Conservation (phyloP, 1,140 invertebrate species). For the Calliopsis andreniformis region DNA sequence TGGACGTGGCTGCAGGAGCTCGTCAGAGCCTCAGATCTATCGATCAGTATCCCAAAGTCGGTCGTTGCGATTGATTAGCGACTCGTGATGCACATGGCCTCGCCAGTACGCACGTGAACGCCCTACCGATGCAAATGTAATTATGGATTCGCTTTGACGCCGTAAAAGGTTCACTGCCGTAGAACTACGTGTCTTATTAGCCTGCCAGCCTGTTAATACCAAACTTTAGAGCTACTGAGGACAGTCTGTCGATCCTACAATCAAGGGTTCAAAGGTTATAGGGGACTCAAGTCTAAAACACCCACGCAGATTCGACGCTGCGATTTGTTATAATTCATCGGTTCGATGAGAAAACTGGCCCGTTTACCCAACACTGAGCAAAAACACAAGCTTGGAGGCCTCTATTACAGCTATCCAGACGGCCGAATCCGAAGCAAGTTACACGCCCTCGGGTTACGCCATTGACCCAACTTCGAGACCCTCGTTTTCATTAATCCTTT, state of each 20-base stretch:
- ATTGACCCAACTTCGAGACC: conserved; percentile 63
- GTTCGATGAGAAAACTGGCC: conserved; percentile 5
- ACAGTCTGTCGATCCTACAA: conserved; percentile 8
- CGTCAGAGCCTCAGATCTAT: neutral
- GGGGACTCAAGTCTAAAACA: too few relatives aligned
- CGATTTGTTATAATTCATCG: neutral
- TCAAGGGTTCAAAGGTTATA: neutral
- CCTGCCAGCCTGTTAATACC: conserved; percentile 41
- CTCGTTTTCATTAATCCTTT: conserved; percentile 67
- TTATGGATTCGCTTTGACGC: conserved; percentile 52
- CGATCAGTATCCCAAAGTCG: neutral
- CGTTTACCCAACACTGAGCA: neutral
- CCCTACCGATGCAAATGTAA: conserved; percentile 38
- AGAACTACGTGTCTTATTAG: conserved; percentile 38
- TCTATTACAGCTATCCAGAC: too few relatives aligned
- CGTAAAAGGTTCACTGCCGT: conserved; percentile 36
- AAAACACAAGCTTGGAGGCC: too few relatives aligned
- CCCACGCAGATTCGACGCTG: too few relatives aligned
- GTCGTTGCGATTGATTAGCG: conserved; percentile 33
- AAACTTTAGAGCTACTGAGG: neutral
- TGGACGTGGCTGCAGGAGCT: neutral
- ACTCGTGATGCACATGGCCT: neutral
- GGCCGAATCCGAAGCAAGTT: conserved; percentile 48
- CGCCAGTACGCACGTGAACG: conserved; percentile 24
- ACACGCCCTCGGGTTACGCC: conserved; percentile 56